Evolutionary conservation across 2,113 vertebrate genomes (phyloP).

Genomic region (Piprites chloris): DNA sequence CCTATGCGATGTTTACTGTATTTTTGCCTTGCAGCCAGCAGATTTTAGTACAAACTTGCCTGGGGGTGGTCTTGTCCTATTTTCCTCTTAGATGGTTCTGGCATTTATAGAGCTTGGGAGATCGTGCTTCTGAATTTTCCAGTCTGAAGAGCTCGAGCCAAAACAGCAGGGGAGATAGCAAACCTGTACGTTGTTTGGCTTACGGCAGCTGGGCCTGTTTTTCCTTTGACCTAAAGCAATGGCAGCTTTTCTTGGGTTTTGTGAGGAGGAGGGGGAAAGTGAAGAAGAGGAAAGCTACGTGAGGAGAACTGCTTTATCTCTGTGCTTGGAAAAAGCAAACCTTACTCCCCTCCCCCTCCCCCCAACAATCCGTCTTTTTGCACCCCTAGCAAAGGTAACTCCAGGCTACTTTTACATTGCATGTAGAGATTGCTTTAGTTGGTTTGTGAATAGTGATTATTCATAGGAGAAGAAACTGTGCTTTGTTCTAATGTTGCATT

Average conservation of each 20-base stretch:
- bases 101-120: constrained; percentile 65
- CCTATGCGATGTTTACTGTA: constrained; percentile 58
- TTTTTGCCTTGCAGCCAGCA: constrained; percentile 51
- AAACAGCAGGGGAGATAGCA: constrained; percentile 65
- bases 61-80: constrained; percentile 65
- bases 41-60: constrained; percentile 69
- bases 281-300: not conserved
- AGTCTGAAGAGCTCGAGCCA: constrained; percentile 61
- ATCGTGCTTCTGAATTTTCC: constrained; percentile 67
- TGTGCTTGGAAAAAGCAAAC: not conserved
- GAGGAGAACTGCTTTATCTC: not conserved
- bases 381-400: not conserved
- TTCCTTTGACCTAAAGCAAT: constrained; percentile 66
- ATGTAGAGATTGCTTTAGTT: not conserved
- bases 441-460: not conserved
- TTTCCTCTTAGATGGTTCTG: constrained; percentile 70
- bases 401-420: not conserved
- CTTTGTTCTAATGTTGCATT: not conserved
- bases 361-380: not conserved
- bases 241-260: constrained; percentile 52
- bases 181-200: constrained; percentile 66
- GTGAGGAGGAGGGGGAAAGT: not conserved
- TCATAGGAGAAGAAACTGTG: not conserved
- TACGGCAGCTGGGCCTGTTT: constrained; percentile 62
- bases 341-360: not conserved